A percentile compares a stretch with the other conserved stretches of the same genome.
Conservation (phyloP, 2,888 invertebrate species). For the Harpagoxenus sublaevis region DNA sequence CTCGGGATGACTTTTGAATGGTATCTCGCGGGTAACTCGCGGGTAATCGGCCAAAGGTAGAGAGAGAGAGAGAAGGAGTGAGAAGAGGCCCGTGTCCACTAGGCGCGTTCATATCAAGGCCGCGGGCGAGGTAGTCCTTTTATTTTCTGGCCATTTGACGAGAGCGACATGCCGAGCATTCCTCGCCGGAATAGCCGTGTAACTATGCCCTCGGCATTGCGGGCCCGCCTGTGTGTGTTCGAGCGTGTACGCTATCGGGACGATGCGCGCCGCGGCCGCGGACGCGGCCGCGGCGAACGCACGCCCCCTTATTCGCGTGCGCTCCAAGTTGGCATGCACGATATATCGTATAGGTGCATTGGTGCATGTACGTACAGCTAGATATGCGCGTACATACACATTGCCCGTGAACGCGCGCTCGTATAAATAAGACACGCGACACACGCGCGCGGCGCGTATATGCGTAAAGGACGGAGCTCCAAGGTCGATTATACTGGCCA, state of each 20-base stretch:
- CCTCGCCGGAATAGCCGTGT: constrained; percentile 82
- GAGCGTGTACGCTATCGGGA: constrained; percentile 33
- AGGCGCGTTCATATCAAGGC: constrained; percentile 80
- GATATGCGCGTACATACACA: constrained; percentile 37
- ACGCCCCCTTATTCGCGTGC: constrained; percentile 19
- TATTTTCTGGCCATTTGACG: constrained; percentile 85
- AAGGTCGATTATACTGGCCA: constrained; percentile 76
- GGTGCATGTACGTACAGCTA: not conserved
- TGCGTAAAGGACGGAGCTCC: constrained; percentile 76
- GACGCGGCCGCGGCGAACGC: constrained; percentile 8
- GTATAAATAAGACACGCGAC: constrained; percentile 58
- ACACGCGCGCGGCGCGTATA: constrained; percentile 54
- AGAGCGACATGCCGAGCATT: constrained; percentile 85
- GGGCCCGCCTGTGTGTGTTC: constrained; percentile 10
- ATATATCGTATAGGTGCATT: not conserved
- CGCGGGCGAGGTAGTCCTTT: constrained; percentile 81
- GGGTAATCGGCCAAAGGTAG: constrained; percentile 58
- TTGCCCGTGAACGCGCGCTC: constrained; percentile 45
- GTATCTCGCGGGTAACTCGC: constrained; percentile 29
- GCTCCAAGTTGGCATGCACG: not conserved
- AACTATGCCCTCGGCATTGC: constrained; percentile 76
- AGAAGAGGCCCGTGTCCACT: constrained; percentile 62
- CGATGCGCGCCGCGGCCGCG: constrained; percentile 25
- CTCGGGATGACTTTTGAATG: constrained; percentile 43
- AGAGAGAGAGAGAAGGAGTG: constrained; percentile 34